phyloP scores from a whole-genome alignment of 2,797 vertebrate genomes.

The Sebastes hopkinsi region DNA sequence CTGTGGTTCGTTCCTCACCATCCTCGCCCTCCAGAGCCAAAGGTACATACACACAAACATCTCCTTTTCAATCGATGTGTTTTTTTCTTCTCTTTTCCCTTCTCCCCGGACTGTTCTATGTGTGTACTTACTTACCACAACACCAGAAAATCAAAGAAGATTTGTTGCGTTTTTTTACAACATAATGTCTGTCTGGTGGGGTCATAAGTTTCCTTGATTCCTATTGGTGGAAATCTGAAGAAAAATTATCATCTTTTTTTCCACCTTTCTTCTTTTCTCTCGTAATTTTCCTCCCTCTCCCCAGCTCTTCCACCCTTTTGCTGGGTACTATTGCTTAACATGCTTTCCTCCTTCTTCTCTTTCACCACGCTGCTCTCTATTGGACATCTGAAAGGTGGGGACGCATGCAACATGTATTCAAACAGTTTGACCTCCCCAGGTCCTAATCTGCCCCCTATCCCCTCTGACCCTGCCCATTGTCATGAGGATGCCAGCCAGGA shows the following conservation, averaged over 20 bases:
- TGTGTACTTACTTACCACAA: background rate
- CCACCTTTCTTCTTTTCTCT: slow-evolving; percentile 4
- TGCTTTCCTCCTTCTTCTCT: slow-evolving; percentile 74
- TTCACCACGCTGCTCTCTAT: slow-evolving; percentile 92
- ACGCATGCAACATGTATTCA: slow-evolving; percentile 90
- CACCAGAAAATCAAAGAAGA: background rate
- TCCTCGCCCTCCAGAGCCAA: slow-evolving; percentile 93
- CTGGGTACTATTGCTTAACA: slow-evolving; percentile 59
- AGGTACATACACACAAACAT: slow-evolving; percentile 82
- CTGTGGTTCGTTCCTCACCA: slow-evolving; percentile 90
- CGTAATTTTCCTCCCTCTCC: slow-evolving; percentile 21
- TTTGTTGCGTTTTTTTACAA: slow-evolving; percentile 2
- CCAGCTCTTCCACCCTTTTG: slow-evolving; percentile 18
- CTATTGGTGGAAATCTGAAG: slow-evolving; percentile 17
- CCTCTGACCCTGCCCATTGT: slow-evolving; percentile 55
- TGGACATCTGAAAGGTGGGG: slow-evolving; percentile 94
- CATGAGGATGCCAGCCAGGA: slow-evolving; percentile 66
- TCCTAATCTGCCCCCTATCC: slow-evolving; percentile 78
- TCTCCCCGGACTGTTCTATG: background rate
- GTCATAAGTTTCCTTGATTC: background rate
- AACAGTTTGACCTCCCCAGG: slow-evolving; percentile 89
- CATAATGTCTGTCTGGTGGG: slow-evolving; percentile 15
- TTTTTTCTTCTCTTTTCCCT: background rate
- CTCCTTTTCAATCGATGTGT: background rate
- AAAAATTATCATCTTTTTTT: slow-evolving; percentile 1